Evolutionary conservation across 2,113 vertebrate genomes (phyloP), one percentile per base, ranked within the genome.

Genomic region (Vulpes ferrilata): DNA sequence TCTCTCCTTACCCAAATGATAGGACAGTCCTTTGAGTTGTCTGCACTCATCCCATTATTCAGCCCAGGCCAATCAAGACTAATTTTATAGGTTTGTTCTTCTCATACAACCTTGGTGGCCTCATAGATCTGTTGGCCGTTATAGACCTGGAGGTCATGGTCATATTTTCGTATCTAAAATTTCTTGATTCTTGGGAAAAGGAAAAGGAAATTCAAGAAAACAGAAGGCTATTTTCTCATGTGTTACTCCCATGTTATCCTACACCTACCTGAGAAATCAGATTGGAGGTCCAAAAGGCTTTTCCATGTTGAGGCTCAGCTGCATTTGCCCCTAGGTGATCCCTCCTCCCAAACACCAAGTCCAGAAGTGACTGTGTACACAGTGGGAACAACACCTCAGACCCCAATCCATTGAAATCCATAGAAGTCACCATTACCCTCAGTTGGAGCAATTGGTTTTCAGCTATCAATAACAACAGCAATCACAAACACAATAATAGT

Each of bases 21-120:
- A 83, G 51, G 16, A 90, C 90, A 96, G 74, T 32, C 25, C 22
- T 94, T 64, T 86, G 43, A 83, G 48, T 51, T 94, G 4, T 88
- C 17, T 57, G 0, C 30, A 51, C 30, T 82, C 22, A 30, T 90
- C 19, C 32, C 32, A 57, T 90, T 87, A 60, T 76, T 90, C 62
- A 84, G 5, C 69, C 23, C 35, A 79, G 35, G 27, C 57, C 55
- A 90, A 80, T 84, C 74, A 91, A 89, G 23, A 10, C 27, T 84
- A 64, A 80, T 93, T 91, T 82, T 80, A 27, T 27, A 43, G 9
- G 13, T 55, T 95, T 55, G 51, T 38, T 84, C 55, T 96, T n/a
- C n/a, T 35, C 53, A 12, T 35, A 51, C 1, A 85, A 22, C 11
- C 38, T 6, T 79, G 27, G 73, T 57, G 30, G 74, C 23, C 55